A percentile compares a stretch with the other conserved stretches of the same genome.
Conservation (phyloP, 1,140 invertebrate species). For the Heliothis virescens region DNA sequence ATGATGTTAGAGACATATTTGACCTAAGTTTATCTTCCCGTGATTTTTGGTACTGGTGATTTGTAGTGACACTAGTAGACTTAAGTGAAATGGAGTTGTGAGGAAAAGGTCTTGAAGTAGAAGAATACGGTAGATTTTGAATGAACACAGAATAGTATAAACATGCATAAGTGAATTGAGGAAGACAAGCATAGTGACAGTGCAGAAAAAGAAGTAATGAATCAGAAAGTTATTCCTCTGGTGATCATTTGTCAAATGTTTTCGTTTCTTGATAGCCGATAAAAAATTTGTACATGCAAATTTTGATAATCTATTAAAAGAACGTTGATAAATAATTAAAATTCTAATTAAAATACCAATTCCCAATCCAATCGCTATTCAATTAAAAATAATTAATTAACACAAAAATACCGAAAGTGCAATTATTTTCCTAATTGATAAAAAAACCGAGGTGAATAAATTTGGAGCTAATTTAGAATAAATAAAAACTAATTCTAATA, state of each 20-base stretch:
- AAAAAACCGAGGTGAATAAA: conserved; percentile 18
- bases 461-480: conserved; percentile 21
- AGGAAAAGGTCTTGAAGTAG: neutral
- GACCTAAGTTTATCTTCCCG: neutral
- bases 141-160: conserved; percentile 19
- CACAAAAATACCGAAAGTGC: conserved; percentile 29
- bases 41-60: neutral
- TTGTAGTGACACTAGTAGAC: conserved; percentile 8
- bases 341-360: conserved; percentile 19
- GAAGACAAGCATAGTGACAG: conserved; percentile 7
- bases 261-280: neutral
- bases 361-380: conserved; percentile 19
- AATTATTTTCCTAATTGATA: conserved; percentile 36
- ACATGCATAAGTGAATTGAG: conserved; percentile 6
- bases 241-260: neutral
- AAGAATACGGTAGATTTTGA: conserved; percentile 7
- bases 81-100: neutral
- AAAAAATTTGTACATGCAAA: conserved; percentile 22
- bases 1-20: neutral
- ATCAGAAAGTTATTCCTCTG: conserved; percentile 2
- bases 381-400: neutral
- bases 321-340: neutral
- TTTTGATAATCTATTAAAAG: conserved; percentile 23
- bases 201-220: neutral
- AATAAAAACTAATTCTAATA: conserved; percentile 33